Evolutionary conservation across 1,140 invertebrate genomes (phyloP).

Genomic region (Telenomus remus): DNA sequence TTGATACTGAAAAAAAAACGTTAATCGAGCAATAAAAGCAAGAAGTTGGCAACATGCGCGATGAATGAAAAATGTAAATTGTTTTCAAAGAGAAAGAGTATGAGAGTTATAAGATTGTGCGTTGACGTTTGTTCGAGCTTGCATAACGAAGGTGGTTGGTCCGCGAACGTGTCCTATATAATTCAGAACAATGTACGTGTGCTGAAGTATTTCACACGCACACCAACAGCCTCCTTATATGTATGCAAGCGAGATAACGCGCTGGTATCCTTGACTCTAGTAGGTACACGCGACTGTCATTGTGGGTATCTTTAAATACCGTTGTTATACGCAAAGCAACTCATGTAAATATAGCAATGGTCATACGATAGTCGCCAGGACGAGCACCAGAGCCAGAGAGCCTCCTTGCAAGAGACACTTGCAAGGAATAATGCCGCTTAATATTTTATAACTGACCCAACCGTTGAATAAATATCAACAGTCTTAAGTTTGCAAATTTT

Average conservation of each 20-base stretch:
- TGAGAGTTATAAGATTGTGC: slow-evolving; percentile 29
- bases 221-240: slow-evolving; percentile 3
- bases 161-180: slow-evolving; percentile 44
- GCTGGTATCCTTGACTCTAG: slow-evolving; percentile 53
- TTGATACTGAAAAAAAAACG: neutral
- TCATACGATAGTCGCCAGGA: slow-evolving; percentile 10
- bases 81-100: slow-evolving; percentile 9
- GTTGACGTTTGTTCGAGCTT: slow-evolving; percentile 55
- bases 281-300: slow-evolving; percentile 41
- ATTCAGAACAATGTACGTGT: slow-evolving; percentile 40
- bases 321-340: slow-evolving; percentile 19
- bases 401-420: neutral
- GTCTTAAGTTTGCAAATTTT: too few relatives aligned
- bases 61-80: slow-evolving; percentile 17
- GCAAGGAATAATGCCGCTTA: too few relatives aligned
- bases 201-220: slow-evolving; percentile 25
- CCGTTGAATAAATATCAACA: too few relatives aligned
- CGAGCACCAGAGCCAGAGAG: neutral
- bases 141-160: slow-evolving; percentile 60
- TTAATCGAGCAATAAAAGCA: neutral
- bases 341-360: slow-evolving; percentile 46
- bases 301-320: slow-evolving; percentile 47
- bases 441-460: too few relatives aligned
- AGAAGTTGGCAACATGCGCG: slow-evolving; percentile 10
- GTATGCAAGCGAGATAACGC: slow-evolving; percentile 39